Evolutionary conservation across 1,140 invertebrate genomes (phyloP).

Genomic region (Pogonognathellus flavescens): DNA sequence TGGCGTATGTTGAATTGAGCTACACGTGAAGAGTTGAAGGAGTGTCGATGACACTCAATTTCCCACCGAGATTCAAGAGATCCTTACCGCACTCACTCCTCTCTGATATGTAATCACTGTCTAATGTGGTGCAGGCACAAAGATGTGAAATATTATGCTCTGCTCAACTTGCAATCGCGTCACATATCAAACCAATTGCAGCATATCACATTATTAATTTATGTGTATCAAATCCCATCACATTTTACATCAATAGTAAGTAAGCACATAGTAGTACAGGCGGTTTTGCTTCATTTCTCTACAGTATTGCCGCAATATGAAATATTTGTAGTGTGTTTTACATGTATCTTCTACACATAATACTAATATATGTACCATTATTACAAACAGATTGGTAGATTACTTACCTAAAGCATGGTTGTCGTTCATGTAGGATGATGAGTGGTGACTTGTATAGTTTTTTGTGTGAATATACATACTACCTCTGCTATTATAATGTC

Average conservation of each 20-base stretch:
- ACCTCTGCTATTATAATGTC: constrained; percentile 37
- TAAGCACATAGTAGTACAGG: constrained; percentile 7
- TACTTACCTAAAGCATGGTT: constrained; percentile 2
- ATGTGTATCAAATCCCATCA: background rate
- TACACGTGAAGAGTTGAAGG: constrained; percentile 48
- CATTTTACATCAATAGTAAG: constrained; percentile 28
- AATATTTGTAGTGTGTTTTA: background rate
- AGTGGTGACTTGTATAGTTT: background rate
- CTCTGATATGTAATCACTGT: constrained; percentile 49
- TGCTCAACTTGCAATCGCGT: constrained; percentile 19
- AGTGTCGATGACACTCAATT: constrained; percentile 54
- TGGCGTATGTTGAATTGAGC: constrained; percentile 44
- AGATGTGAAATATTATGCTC: constrained; percentile 25
- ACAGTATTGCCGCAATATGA: constrained; percentile 14
- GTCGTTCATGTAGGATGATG: background rate
- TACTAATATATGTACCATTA: too few relatives aligned
- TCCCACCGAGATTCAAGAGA: constrained; percentile 48
- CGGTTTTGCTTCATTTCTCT: constrained; percentile 2
- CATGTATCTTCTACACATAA: too few relatives aligned
- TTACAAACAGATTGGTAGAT: background rate
- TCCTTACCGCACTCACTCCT: constrained; percentile 9
- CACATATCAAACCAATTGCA: background rate
- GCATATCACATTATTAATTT: constrained; percentile 1
- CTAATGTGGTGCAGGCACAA: constrained; percentile 32
- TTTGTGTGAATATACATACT: constrained; percentile 9